These are phyloP conservation scores for Anastatus disparis DNA, from an alignment of 1,140 invertebrate genomes.

Conservation along the genomic window DNA sequence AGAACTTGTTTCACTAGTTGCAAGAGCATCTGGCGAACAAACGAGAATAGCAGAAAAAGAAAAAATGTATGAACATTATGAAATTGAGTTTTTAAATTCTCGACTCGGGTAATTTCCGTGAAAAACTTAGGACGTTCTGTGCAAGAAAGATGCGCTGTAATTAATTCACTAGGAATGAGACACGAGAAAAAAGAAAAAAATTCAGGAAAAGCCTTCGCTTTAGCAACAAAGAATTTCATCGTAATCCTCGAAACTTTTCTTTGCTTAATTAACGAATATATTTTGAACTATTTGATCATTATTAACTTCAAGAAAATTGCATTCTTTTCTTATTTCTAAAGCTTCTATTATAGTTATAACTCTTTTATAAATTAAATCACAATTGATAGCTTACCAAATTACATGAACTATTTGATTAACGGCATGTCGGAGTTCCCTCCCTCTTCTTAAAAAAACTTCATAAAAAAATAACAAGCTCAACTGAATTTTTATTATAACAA, in stretches of 20 bases:
- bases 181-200: neutral
- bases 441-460: too few relatives aligned
- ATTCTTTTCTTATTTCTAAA: too few relatives aligned
- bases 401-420: too few relatives aligned
- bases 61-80: too few relatives aligned
- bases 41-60: constrained; percentile 8
- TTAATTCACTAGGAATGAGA: constrained; percentile 1
- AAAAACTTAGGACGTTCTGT: constrained; percentile 28
- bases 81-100: constrained; percentile 33
- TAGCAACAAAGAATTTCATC: neutral
- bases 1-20: neutral
- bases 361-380: too few relatives aligned
- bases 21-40: constrained; percentile 6
- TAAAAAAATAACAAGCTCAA: too few relatives aligned
- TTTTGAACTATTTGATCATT: constrained; percentile 9
- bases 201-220: neutral
- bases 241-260: constrained; percentile 5
- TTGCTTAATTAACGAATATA: constrained; percentile 29
- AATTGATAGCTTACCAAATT: too few relatives aligned
- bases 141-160: neutral
- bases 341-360: too few relatives aligned
- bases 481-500: too few relatives aligned
- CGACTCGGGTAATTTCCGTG: neutral
- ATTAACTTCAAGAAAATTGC: constrained; percentile 16
- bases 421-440: too few relatives aligned